Evolutionary conservation across 2,113 vertebrate genomes (phyloP).

Genomic region (Ageneiosus marmoratus): DNA sequence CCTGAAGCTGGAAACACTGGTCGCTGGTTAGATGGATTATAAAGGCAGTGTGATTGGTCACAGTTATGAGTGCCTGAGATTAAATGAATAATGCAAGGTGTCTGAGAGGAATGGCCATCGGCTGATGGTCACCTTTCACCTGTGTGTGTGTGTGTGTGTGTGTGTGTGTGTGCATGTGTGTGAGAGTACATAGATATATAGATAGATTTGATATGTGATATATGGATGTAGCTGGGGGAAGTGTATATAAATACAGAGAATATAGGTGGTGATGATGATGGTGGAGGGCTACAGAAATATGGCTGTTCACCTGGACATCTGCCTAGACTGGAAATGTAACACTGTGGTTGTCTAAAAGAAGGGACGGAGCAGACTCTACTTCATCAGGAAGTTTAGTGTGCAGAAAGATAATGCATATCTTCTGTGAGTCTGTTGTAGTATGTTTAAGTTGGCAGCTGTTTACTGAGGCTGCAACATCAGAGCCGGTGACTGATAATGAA

Average conservation of each 20-base stretch:
- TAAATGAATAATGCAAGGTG: slow-evolving; percentile 74
- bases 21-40: slow-evolving; percentile 66
- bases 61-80: slow-evolving; percentile 67
- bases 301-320: no score
- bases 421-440: no score
- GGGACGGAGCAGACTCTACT: no score
- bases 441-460: no score
- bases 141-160: not conserved
- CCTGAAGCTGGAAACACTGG: slow-evolving; percentile 21
- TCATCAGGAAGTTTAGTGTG: no score
- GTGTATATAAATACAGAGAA: not conserved
- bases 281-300: no score
- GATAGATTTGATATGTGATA: not conserved
- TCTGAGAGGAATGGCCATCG: slow-evolving; percentile 60
- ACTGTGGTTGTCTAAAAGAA: no score
- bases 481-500: no score
- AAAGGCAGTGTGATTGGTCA: slow-evolving; percentile 57
- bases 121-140: slow-evolving; percentile 50
- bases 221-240: slow-evolving; percentile 6
- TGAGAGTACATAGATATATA: not conserved
- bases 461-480: no score
- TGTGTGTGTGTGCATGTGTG: not conserved
- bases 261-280: no score
- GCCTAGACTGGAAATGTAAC: no score
- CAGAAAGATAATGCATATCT: no score